Conservation (phyloP, 2,113 vertebrate genomes). For the Pristiophorus japonicus region DNA sequence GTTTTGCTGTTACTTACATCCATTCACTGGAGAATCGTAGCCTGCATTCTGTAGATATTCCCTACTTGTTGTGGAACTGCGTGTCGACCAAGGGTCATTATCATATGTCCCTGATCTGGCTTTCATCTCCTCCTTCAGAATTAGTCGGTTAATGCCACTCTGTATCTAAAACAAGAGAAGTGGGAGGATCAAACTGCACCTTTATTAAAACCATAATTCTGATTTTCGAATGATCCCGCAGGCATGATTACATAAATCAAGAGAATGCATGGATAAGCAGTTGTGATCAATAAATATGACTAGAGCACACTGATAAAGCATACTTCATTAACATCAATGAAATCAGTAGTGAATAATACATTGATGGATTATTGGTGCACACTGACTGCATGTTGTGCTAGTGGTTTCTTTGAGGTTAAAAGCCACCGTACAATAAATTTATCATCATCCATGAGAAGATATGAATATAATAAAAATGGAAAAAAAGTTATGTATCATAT, state of each 20-base stretch:
- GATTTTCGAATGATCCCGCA: not conserved
- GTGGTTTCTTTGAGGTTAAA: not conserved
- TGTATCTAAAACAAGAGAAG: slow-evolving; percentile 66
- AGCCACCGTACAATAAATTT: not conserved
- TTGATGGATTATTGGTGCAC: not conserved
- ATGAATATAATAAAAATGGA: not conserved
- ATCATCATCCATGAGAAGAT: not conserved
- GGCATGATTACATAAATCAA: not conserved
- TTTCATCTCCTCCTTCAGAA: slow-evolving; percentile 99
- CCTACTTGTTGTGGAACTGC: slow-evolving; percentile 88
- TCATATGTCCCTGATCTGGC: slow-evolving; percentile 87
- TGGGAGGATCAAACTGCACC: not conserved
- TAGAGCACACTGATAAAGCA: not conserved
- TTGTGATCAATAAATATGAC: not conserved
- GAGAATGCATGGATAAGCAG: not conserved
- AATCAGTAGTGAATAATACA: not conserved
- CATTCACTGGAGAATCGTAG: slow-evolving; percentile 86
- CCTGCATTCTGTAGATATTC: slow-evolving; percentile 80
- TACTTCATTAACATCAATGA: not conserved
- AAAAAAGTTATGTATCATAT: not conserved
- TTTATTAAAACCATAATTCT: not conserved
- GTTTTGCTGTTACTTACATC: slow-evolving; percentile 71
- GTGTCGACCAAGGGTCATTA: slow-evolving; percentile 91
- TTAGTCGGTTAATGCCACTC: slow-evolving; percentile 90
- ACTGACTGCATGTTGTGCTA: not conserved